Percentiles rank a stretch among this genome's conserved stretches.
Conservation (phyloP, 1,140 invertebrate species). For the Micrasema longulum region DNA sequence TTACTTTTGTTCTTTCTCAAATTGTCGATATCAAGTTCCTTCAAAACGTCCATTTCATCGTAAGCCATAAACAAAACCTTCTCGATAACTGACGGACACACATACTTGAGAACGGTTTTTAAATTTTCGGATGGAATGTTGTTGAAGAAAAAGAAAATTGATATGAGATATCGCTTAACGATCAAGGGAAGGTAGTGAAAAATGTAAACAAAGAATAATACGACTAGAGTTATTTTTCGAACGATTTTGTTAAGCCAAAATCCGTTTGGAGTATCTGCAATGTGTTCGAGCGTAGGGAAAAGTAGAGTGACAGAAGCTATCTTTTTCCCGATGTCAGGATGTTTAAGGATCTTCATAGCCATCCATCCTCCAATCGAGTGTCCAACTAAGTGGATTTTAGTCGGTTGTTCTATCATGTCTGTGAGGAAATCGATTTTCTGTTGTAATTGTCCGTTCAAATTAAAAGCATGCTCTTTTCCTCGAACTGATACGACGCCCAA, state of each 20-base stretch:
- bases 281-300: constrained; percentile 86
- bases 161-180: constrained; percentile 16
- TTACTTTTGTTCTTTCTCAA: constrained; percentile 67
- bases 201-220: constrained; percentile 71
- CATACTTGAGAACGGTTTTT: constrained; percentile 66
- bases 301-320: constrained; percentile 75
- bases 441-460: constrained; percentile 80
- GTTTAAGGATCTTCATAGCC: constrained; percentile 78
- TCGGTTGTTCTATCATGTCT: constrained; percentile 75
- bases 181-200: constrained; percentile 71
- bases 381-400: constrained; percentile 79
- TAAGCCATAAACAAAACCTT: constrained; percentile 72
- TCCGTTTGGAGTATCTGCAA: constrained; percentile 80
- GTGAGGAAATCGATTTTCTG: constrained; percentile 84
- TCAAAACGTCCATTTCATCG: constrained; percentile 74
- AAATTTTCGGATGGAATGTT: constrained; percentile 61
- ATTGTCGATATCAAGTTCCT: constrained; percentile 69
- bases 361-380: constrained; percentile 90
- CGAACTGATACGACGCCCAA: constrained; percentile 63
- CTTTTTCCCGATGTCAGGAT: constrained; percentile 64
- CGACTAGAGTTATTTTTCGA: constrained; percentile 67
- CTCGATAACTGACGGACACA: constrained; percentile 67
- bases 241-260: constrained; percentile 70
- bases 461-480: constrained; percentile 71
- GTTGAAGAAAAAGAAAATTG: constrained; percentile 12